phyloP scores from a whole-genome alignment of 2,888 invertebrate genomes.

The Euplexia lucipara region DNA sequence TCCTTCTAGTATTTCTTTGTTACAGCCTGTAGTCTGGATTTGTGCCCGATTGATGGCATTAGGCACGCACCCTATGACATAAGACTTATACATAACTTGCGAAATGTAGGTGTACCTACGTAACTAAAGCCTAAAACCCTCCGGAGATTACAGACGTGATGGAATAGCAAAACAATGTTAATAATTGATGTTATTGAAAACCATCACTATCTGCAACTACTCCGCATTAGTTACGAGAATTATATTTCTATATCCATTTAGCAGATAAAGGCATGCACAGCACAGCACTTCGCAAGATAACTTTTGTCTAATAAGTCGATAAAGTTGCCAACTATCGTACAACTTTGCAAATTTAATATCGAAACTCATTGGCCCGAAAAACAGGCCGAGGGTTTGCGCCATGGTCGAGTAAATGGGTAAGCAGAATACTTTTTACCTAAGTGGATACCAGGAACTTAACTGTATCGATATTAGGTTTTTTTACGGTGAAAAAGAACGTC shows the following conservation, averaged over 20 bases:
- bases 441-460: conserved; percentile 45
- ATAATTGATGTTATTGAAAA: neutral
- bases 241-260: conserved; percentile 49
- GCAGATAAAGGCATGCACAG: conserved; percentile 57
- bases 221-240: conserved; percentile 42
- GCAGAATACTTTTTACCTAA: conserved; percentile 56
- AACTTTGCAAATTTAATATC: conserved; percentile 74
- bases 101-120: too few relatives aligned
- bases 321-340: conserved; percentile 69
- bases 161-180: neutral
- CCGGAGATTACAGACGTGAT: too few relatives aligned
- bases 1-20: too few relatives aligned
- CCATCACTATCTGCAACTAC: neutral
- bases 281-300: conserved; percentile 60
- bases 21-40: too few relatives aligned
- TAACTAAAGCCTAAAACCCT: too few relatives aligned
- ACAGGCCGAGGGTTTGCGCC: conserved; percentile 61
- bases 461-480: conserved; percentile 25
- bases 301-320: conserved; percentile 70
- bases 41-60: too few relatives aligned
- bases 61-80: too few relatives aligned
- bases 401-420: conserved; percentile 52
- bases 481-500: conserved; percentile 6
- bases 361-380: conserved; percentile 72
- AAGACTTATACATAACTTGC: too few relatives aligned